A percentile compares a stretch with the other conserved stretches of the same genome.
Conservation (phyloP, 1,140 invertebrate genomes). For the Macrocentrus cingulum region DNA sequence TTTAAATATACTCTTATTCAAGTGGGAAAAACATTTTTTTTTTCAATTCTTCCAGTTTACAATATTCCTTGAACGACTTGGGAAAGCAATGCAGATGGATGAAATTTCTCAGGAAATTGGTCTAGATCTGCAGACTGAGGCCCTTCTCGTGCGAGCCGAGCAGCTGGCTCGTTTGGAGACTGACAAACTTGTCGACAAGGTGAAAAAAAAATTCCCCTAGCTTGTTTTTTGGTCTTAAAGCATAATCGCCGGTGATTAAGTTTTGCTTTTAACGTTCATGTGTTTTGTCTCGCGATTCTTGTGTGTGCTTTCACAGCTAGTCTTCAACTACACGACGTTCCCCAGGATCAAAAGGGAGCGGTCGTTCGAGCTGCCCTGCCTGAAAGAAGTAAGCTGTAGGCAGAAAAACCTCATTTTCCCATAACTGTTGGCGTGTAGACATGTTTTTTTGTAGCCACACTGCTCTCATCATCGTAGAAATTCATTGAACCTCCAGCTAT, state of each 20-base stretch:
- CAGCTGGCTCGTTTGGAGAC: conserved; percentile 75
- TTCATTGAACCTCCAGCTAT: too few relatives aligned
- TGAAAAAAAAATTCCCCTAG: conserved; percentile 44
- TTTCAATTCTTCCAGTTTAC: conserved; percentile 64
- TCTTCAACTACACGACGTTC: conserved; percentile 68
- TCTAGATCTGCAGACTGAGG: conserved; percentile 77
- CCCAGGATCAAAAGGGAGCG: conserved; percentile 72
- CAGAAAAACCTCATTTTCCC: conserved; percentile 13
- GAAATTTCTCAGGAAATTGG: conserved; percentile 77
- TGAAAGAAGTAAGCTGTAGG: conserved; percentile 64
- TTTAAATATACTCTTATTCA: not conserved
- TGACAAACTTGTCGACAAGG: conserved; percentile 77
- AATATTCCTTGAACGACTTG: conserved; percentile 72
- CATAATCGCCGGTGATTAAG: conserved; percentile 19
- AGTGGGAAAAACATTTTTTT: conserved; percentile 5
- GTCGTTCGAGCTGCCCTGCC: conserved; percentile 70
- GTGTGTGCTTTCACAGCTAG: conserved; percentile 59
- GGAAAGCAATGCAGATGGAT: conserved; percentile 73
- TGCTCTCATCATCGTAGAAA: too few relatives aligned
- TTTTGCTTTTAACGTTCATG: conserved; percentile 12
- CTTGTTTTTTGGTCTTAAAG: not conserved
- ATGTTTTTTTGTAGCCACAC: too few relatives aligned
- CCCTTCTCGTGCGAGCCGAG: conserved; percentile 73
- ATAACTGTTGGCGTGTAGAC: not conserved
- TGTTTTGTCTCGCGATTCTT: conserved; percentile 16